Conservation (phyloP, 2,113 vertebrate genomes). For the Rissa tridactyla region DNA sequence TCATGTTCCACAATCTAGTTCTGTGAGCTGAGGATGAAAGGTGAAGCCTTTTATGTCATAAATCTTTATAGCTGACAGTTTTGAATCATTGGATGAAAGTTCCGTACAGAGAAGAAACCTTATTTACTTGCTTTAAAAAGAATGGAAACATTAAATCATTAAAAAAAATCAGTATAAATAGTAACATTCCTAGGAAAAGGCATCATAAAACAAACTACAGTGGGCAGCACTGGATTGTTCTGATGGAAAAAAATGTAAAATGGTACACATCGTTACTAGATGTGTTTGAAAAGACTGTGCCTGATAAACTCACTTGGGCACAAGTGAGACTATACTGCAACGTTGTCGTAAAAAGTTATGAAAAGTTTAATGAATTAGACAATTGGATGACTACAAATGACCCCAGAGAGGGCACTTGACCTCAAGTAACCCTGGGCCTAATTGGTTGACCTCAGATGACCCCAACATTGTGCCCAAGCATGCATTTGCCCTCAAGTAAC, state of each 20-base stretch:
- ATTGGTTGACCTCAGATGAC: neutral
- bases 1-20: too few species aligned
- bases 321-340: neutral
- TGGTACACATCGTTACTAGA: neutral
- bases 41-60: neutral
- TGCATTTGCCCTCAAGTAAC: neutral
- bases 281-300: neutral
- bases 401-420: neutral
- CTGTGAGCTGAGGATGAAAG: too few species aligned
- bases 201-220: neutral
- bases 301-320: neutral
- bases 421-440: neutral
- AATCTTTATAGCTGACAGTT: neutral
- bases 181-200: too few species aligned
- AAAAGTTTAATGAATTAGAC: neutral
- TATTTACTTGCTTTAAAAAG: neutral
- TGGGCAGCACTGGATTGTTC: neutral
- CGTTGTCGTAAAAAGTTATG: neutral
- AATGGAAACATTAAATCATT: too few species aligned
- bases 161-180: neutral
- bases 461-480: neutral
- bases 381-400: neutral
- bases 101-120: neutral
- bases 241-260: too few species aligned
- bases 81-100: neutral